Evolutionary conservation across 2,797 vertebrate genomes (phyloP).

Genomic region (Poecilia velifera): DNA sequence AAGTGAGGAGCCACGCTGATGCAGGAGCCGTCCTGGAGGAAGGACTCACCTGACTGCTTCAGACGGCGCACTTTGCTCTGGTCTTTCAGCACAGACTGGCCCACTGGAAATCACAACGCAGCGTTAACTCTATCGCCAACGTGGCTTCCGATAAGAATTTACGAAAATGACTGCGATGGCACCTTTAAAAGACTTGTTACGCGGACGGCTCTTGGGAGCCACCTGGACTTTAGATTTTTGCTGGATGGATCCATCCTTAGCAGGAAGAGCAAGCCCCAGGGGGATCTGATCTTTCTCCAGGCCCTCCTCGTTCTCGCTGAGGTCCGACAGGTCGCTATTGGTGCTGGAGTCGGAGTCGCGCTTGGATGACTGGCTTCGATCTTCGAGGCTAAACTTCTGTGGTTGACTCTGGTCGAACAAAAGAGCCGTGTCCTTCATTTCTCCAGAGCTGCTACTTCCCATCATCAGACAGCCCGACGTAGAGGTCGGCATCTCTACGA

Average conservation of each 20-base stretch:
- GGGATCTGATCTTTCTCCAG: slow-evolving; percentile 85
- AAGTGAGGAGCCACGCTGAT: slow-evolving; percentile 98
- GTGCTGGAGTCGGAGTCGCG: slow-evolving; percentile 95
- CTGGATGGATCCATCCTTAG: slow-evolving; percentile 80
- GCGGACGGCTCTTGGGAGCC: slow-evolving; percentile 88
- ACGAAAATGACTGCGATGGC: slow-evolving; percentile 24
- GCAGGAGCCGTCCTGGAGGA: slow-evolving; percentile 98
- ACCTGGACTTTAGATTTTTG: slow-evolving; percentile 89
- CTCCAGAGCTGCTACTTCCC: slow-evolving; percentile 65
- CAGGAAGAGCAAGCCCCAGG: slow-evolving; percentile 81
- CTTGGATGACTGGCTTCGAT: slow-evolving; percentile 89
- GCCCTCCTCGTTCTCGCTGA: slow-evolving; percentile 95
- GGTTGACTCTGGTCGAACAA: slow-evolving; percentile 88
- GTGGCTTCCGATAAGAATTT: neutral
- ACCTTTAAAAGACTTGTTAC: slow-evolving; percentile 97
- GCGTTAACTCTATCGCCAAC: slow-evolving; percentile 14
- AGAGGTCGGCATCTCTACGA: slow-evolving; percentile 83
- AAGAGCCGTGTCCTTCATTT: slow-evolving; percentile 79
- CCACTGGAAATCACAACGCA: slow-evolving; percentile 81
- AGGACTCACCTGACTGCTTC: slow-evolving; percentile 97
- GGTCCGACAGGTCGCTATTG: slow-evolving; percentile 96
- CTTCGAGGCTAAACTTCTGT: slow-evolving; percentile 94
- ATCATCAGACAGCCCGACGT: slow-evolving; percentile 75
- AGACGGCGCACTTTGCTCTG: slow-evolving; percentile 95
- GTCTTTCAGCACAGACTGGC: slow-evolving; percentile 97